Evolutionary conservation across 2,888 invertebrate genomes (phyloP), one percentile per base, ranked within the genome.

Genomic region (Aphrophora alni): DNA sequence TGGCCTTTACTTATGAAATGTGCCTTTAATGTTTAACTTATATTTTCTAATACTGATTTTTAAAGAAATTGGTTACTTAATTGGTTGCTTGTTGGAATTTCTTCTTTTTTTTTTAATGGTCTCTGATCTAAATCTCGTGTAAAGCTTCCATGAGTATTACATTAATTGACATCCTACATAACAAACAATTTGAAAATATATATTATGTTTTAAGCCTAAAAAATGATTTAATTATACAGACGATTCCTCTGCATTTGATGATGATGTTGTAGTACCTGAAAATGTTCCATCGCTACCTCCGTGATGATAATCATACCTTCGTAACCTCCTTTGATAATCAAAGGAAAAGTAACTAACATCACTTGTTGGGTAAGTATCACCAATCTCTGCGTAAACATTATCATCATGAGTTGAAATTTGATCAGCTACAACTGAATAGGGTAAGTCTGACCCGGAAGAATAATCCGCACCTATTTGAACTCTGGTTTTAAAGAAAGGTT

Each of bases 341-440:
- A 81, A 81, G 25, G 81, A 81, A 38, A 81, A 81, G 17, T 78
- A 81, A 10, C 81, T 51, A 38, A 71, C 71, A 27, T 81, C 78
- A 26, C 75, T 74, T 17, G 80, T 76, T 8, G 76, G 83, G 38
- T 83, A 83, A n/a, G 79, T 76, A 25, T 88, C 88, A 80, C 88
- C 88, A 38, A 88, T 88, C 82, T 88, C 88, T 7, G 88, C 88
- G 75, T 88, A 88, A 77, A 88, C 88, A 73, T 88, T 88, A 81
- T 88, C 88, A 12, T 82, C 82, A 51, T 78, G 51, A 14, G 81
- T 81, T 7, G 81, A 81, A 8, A 85, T 77, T n/a, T 83, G 83
- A 75, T 85, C 85, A 3, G 87, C 86, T 82, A 88, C 88, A 83
- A 88, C 87, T 77, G 88, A 88, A 25, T 89, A 88, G 1, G 88